phyloP scores from a whole-genome alignment of 2,888 invertebrate species.

The Epinotia bilunana region DNA sequence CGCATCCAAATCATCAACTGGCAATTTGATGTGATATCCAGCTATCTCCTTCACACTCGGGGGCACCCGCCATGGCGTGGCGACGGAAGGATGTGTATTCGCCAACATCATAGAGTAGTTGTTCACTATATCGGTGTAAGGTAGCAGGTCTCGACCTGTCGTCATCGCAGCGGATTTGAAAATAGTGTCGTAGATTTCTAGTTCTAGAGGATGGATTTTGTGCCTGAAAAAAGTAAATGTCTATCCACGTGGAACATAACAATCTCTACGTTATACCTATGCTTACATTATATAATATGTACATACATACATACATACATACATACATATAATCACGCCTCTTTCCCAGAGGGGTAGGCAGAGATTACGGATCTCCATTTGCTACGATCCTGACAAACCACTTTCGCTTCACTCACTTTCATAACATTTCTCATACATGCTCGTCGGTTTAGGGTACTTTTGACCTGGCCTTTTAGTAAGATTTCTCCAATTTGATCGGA shows the following conservation, averaged over 20 bases:
- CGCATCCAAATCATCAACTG: conserved; percentile 29
- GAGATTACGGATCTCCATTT: no score
- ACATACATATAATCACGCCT: no score
- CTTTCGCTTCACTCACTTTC: no score
- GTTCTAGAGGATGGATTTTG: conserved; percentile 36
- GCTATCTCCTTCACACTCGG: conserved; percentile 45
- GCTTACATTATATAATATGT: background rate
- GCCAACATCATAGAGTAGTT: conserved; percentile 46
- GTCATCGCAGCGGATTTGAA: conserved; percentile 41
- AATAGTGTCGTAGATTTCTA: conserved; percentile 42
- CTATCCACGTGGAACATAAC: background rate
- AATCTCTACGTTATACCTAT: background rate
- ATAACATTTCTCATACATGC: no score
- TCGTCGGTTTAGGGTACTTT: no score
- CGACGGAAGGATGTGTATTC: conserved; percentile 44
- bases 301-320: no score
- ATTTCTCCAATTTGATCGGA: no score
- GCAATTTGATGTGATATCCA: conserved; percentile 45
- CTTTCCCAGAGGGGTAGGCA: no score
- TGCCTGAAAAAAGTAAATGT: conserved; percentile 13
- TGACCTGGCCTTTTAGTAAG: no score
- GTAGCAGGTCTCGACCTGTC: conserved; percentile 29
- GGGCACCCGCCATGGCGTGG: conserved; percentile 42
- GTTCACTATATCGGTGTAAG: conserved; percentile 32
- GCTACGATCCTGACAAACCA: no score